Evolutionary conservation across 37 sponge, comb jelly and placozoan genomes (phyloP).

Genomic region (Axinella damicornis): DNA sequence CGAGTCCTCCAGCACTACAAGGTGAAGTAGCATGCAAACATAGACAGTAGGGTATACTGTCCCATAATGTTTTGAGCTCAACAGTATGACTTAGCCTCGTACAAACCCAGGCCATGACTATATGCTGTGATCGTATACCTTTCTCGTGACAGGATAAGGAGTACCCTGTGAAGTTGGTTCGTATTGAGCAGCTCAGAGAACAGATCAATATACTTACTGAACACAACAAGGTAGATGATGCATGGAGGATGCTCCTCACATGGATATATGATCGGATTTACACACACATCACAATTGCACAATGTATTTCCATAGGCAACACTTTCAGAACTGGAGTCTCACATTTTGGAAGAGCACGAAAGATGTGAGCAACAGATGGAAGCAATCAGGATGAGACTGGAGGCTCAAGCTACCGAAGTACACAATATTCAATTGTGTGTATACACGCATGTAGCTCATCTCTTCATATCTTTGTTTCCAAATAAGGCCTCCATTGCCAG

Average conservation of each 20-base stretch:
- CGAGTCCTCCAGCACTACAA: constrained; percentile 49
- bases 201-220: neutral
- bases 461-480: neutral
- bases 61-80: neutral
- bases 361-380: constrained; percentile 40
- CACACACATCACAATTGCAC: no score
- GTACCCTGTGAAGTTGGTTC: constrained; percentile 53
- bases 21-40: neutral
- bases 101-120: no score
- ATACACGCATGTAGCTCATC: neutral
- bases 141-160: constrained; percentile 51
- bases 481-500: constrained; percentile 23
- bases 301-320: no score
- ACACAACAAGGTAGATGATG: neutral
- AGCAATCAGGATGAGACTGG: constrained; percentile 6
- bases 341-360: constrained; percentile 43
- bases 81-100: no score
- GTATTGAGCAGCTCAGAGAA: constrained; percentile 56
- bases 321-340: constrained; percentile 21
- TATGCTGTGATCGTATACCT: neutral
- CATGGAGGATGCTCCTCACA: neutral
- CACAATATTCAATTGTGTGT: neutral
- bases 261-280: no score
- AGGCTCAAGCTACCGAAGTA: constrained; percentile 51
- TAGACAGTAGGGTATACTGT: no score